Evolutionary conservation across 2,888 invertebrate species (phyloP).

Genomic region (Chymomyza procnemis): DNA sequence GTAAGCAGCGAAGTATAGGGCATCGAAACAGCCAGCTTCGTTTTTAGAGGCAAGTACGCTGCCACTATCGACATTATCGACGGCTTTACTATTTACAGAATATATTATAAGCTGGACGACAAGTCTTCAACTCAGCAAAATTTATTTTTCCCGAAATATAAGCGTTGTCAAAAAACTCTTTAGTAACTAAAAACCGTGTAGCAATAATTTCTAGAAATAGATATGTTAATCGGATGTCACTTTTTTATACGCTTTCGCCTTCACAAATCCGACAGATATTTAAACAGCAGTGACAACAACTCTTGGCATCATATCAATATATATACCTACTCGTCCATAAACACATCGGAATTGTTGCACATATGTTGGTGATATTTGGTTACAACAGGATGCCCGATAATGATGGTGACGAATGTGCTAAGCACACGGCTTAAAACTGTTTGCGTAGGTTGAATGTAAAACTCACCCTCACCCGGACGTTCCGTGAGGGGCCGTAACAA

Average conservation of each 20-base stretch:
- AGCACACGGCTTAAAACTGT: not conserved
- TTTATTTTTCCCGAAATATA: too few relatives aligned
- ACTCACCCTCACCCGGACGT: not conserved
- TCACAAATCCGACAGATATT: not conserved
- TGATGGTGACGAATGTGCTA: slow-evolving; percentile 6
- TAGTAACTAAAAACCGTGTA: not conserved
- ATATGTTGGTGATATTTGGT: slow-evolving; percentile 51
- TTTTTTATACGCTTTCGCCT: not conserved
- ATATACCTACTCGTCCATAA: not conserved
- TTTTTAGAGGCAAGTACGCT: too few relatives aligned
- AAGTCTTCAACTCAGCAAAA: too few relatives aligned
- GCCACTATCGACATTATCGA: too few relatives aligned
- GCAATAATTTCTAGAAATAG: not conserved
- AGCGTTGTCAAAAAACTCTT: too few relatives aligned
- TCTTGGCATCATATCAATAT: not conserved
- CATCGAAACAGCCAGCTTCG: too few relatives aligned
- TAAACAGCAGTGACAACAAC: not conserved
- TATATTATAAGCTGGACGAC: too few relatives aligned
- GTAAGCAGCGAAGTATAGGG: too few relatives aligned
- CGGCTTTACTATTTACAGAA: too few relatives aligned
- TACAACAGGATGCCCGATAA: slow-evolving; percentile 25
- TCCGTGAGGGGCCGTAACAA: slow-evolving; percentile 45
- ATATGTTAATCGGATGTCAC: not conserved
- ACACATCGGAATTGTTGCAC: slow-evolving; percentile 35
- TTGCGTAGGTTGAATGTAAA: not conserved